Conservation (phyloP, 1,140 invertebrate species). For the Metopolophium dirhodum region DNA sequence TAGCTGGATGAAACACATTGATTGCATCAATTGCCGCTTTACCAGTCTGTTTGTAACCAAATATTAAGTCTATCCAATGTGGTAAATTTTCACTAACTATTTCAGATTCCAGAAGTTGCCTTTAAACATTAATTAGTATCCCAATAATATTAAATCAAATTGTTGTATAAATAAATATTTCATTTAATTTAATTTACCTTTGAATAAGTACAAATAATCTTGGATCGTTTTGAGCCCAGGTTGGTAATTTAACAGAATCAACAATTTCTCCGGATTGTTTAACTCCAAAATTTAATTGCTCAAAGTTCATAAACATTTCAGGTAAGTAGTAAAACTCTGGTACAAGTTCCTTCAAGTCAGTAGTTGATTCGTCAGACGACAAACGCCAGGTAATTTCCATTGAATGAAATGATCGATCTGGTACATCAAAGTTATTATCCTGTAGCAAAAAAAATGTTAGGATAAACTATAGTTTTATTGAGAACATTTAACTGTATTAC, state of each 20-base stretch:
- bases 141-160: not conserved
- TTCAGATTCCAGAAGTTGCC: conserved; percentile 85
- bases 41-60: conserved; percentile 91
- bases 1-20: conserved; percentile 95
- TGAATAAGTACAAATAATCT: conserved; percentile 86
- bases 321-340: conserved; percentile 94
- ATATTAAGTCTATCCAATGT: conserved; percentile 94
- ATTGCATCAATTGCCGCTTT: conserved; percentile 86
- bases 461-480: conserved; percentile 23
- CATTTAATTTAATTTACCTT: conserved; percentile 60
- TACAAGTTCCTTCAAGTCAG: conserved; percentile 95
- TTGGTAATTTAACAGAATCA: conserved; percentile 81
- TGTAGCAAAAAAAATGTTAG: conserved; percentile 57
- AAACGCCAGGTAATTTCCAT: conserved; percentile 87
- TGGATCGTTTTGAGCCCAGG: conserved; percentile 79
- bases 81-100: conserved; percentile 80
- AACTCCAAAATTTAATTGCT: conserved; percentile 86
- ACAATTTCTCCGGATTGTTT: conserved; percentile 83
- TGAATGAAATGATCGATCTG: conserved; percentile 93
- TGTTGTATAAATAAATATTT: not conserved
- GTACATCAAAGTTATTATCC: conserved; percentile 95
- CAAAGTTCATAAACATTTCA: conserved; percentile 86
- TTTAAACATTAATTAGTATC: conserved; percentile 50
- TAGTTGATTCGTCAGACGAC: conserved; percentile 89
- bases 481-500: conserved; percentile 63